Percentiles rank a stretch among this genome's conserved stretches.
Conservation (phyloP, 2,113 vertebrate genomes). For the Ictalurus punctatus region DNA sequence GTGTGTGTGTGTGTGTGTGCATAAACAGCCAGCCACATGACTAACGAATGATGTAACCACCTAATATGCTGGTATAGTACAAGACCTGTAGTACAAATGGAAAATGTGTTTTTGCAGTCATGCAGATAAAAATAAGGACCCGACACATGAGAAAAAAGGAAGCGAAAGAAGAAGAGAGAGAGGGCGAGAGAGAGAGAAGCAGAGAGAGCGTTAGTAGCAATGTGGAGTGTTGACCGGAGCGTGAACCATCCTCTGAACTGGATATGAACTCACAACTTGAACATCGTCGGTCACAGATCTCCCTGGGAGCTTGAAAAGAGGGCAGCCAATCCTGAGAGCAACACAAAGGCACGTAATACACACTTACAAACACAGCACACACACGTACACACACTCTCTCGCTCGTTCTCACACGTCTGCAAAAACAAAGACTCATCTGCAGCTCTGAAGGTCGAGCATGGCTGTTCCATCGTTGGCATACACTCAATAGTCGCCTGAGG, state of each 20-base stretch:
- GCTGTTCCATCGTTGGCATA: not conserved
- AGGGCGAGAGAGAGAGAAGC: not conserved
- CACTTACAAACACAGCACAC: conserved; percentile 37
- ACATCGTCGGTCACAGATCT: conserved; percentile 71
- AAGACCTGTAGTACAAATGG: not conserved
- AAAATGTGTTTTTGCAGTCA: not conserved
- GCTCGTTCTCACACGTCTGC: not conserved
- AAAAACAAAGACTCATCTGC: conserved; percentile 27
- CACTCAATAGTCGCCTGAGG: conserved; percentile 13
- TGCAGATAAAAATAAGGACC: not conserved
- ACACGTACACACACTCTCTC: conserved; percentile 19
- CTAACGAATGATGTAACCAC: not conserved
- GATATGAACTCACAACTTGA: conserved; percentile 78
- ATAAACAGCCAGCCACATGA: not conserved
- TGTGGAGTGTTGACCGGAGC: conserved; percentile 69
- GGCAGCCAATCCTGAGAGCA: conserved; percentile 58
- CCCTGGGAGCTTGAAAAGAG: conserved; percentile 67
- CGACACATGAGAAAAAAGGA: conserved; percentile 52
- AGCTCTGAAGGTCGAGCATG: conserved; percentile 31
- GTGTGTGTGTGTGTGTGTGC: not conserved
- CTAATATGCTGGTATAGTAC: not conserved
- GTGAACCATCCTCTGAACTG: conserved; percentile 78
- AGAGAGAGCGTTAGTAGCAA: conserved; percentile 51
- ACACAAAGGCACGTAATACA: conserved; percentile 50
- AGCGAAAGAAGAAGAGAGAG: conserved; percentile 43